Percentiles rank a stretch among this genome's conserved stretches.
phyloP scores from a whole-genome alignment of 2,113 vertebrate species.

The Morone saxatilis region DNA sequence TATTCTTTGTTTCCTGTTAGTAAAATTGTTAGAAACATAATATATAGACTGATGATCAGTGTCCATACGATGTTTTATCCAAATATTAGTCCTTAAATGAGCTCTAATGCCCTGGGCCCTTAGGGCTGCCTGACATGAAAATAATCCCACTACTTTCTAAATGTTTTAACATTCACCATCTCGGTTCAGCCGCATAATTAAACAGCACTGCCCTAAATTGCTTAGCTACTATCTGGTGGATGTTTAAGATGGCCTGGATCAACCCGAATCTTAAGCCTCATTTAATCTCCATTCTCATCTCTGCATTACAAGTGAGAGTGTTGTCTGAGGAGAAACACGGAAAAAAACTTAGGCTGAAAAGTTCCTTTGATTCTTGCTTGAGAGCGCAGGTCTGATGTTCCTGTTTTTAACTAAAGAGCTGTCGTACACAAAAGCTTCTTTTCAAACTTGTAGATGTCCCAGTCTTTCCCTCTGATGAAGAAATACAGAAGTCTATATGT shows the following conservation, averaged over 20 bases:
- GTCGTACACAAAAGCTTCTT: slow-evolving; percentile 30
- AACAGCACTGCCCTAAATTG: slow-evolving; percentile 72
- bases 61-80: not conserved
- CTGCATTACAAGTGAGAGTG: slow-evolving; percentile 48
- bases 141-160: slow-evolving; percentile 62
- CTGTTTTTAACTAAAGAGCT: slow-evolving; percentile 50
- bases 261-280: slow-evolving; percentile 61
- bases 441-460: slow-evolving; percentile 15
- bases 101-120: slow-evolving; percentile 13
- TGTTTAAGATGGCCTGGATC: slow-evolving; percentile 63
- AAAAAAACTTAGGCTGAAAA: slow-evolving; percentile 60
- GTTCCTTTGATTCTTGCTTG: slow-evolving; percentile 42
- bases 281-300: slow-evolving; percentile 63
- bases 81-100: slow-evolving; percentile 37
- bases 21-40: slow-evolving; percentile 16
- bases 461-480: slow-evolving; percentile 40
- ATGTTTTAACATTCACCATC: slow-evolving; percentile 71
- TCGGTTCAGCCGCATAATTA: slow-evolving; percentile 73
- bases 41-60: slow-evolving; percentile 16
- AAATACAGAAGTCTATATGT: slow-evolving; percentile 57
- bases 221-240: slow-evolving; percentile 58
- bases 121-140: slow-evolving; percentile 46
- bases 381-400: slow-evolving; percentile 20
- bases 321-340: slow-evolving; percentile 51
- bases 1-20: slow-evolving; percentile 22